phyloP scores from a whole-genome alignment of 2,113 vertebrate genomes.

The Phaetusa simplex region DNA sequence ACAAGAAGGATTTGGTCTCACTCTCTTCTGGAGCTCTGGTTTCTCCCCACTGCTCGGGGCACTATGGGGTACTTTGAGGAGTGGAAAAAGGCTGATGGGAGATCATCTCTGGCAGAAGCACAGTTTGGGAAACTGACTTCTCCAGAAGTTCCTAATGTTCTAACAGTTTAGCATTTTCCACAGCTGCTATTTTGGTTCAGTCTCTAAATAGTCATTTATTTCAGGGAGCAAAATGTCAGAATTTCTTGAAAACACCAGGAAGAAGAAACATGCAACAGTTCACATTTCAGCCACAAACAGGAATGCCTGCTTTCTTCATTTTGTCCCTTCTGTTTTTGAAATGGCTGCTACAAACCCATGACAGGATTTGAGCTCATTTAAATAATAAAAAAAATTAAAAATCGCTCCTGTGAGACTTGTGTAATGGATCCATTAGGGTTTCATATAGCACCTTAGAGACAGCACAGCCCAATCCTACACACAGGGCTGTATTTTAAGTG shows the following conservation, averaged over 20 bases:
- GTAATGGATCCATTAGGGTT: neutral
- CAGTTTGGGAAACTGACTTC: neutral
- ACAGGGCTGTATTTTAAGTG: neutral
- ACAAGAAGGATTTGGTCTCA: neutral
- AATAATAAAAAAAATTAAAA: neutral
- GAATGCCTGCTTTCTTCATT: neutral
- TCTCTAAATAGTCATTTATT: neutral
- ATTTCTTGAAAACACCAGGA: neutral
- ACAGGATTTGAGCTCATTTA: neutral
- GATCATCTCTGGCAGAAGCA: neutral
- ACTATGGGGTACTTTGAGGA: neutral
- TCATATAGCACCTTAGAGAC: neutral
- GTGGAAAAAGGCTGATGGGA: neutral
- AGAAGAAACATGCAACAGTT: neutral
- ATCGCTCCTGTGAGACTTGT: neutral
- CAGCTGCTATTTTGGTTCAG: neutral
- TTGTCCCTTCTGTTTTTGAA: neutral
- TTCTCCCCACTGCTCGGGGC: neutral
- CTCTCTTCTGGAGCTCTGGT: neutral
- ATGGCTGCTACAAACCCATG: neutral
- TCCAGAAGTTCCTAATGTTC: neutral
- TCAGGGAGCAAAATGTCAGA: neutral
- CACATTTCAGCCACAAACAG: neutral
- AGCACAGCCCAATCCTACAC: neutral
- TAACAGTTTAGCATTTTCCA: neutral